These are phyloP conservation scores for Piprites chloris DNA, from an alignment of 2,113 vertebrate species.

Conservation along the genomic window DNA sequence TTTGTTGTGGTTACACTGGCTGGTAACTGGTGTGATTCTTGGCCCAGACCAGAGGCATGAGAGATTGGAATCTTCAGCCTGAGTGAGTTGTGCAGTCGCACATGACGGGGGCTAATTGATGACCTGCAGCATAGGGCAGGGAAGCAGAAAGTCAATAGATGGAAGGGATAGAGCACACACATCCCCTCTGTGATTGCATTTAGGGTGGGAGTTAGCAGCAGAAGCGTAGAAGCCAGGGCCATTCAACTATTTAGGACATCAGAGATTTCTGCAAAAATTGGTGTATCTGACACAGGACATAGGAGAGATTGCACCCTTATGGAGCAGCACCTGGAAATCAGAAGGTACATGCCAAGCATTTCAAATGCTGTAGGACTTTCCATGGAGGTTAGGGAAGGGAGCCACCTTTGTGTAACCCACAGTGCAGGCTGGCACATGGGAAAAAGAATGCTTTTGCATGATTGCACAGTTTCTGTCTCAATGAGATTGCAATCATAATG, in stretches of 20 bases:
- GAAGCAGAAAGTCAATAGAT: not conserved
- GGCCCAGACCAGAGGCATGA: not conserved
- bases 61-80: not conserved
- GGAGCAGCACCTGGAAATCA: not conserved
- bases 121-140: not conserved
- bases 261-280: not conserved
- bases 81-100: not conserved
- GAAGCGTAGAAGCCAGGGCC: not conserved
- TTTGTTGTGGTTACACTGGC: not conserved
- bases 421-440: not conserved
- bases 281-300: not conserved
- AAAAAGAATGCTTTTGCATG: not conserved
- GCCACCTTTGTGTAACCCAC: not conserved
- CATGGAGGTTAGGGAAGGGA: accelerated
- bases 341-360: not conserved
- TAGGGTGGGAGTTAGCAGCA: not conserved
- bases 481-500: not conserved
- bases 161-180: not conserved
- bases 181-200: not conserved
- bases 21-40: not conserved
- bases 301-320: not conserved
- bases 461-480: not conserved
- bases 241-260: not conserved
- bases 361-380: not conserved
- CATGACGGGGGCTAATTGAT: not conserved